Base-by-base conservation (phyloP, 2,797 vertebrate genomes). In the Amphiprion clarkii region DNA sequence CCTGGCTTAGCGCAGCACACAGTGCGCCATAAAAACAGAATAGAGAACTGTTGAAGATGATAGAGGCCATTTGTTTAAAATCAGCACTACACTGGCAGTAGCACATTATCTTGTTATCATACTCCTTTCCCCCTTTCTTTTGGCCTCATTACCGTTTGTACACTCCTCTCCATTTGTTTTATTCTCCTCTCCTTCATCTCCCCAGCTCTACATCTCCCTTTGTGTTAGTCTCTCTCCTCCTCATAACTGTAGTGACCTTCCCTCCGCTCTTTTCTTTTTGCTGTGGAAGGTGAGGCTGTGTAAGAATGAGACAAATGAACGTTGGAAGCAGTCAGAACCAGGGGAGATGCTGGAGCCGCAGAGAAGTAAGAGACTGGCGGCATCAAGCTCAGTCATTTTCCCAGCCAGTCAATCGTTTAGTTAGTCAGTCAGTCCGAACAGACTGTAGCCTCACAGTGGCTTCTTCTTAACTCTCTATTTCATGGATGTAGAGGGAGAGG, bases 121-220 rank as follows among this genome's bases (percentile, higher is more conserved):
- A 54, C 62, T 69, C 48, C 67, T 81, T 78, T 74, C 72, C 81
- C 67, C 62, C 77, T 86, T 83, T 83, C 74, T 76, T 83, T 87
- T 83, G 76, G 73, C 77, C 84, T 91, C 86, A 87, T 91, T 89
- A 88, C 75, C 79, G 87, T 84, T 71, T 73, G 69, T 67, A 77
- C 67, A 87, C 39, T 82, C 51, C 55, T 82, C 62, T 85, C 62
- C 67, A 79, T 90, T 90, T 88, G 70, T 91, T 88, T 89, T 69
- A 80, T 83, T 69, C 78, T 54, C 60, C 63, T 36, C 62, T 52
- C 58, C 76, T 87, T 79, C 71, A 65, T 87, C 66, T 79, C 75
- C 14, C 46, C 60, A 52, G 65, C 67, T 67, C 54, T 70, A 42
- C 4, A 2, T 74, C 78, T 74, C 56, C 42, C 63, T 4, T 17